phyloP scores from a whole-genome alignment of 2,797 vertebrate species.

The Podargus strigoides region DNA sequence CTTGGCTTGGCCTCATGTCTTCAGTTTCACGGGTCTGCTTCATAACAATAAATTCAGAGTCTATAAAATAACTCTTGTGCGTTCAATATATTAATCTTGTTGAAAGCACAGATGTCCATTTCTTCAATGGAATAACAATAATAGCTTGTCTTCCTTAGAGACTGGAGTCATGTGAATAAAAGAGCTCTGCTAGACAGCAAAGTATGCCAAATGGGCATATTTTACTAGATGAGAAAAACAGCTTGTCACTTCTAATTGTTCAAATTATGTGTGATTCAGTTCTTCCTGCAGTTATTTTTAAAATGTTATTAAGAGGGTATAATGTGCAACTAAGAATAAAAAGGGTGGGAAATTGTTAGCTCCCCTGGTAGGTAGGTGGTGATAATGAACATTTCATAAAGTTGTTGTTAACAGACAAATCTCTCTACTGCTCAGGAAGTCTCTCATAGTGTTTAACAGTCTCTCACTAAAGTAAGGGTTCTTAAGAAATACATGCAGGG shows the following conservation, averaged over 20 bases:
- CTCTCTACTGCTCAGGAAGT: not conserved
- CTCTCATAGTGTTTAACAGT: not conserved
- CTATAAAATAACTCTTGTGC: constrained; percentile 6
- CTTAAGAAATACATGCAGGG: not conserved
- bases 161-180: constrained; percentile 21
- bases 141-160: constrained; percentile 42
- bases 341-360: constrained; percentile 26
- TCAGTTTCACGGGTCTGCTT: not conserved
- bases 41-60: not conserved
- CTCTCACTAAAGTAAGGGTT: not conserved
- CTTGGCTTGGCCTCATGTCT: not conserved
- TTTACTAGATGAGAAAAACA: constrained; percentile 52
- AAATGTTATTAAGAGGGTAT: constrained; percentile 30
- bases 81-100: constrained; percentile 14
- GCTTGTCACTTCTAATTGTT: constrained; percentile 49
- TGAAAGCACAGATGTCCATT: constrained; percentile 29
- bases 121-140: constrained; percentile 6
- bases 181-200: constrained; percentile 34
- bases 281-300: constrained; percentile 59
- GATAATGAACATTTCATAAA: constrained; percentile 54
- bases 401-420: constrained; percentile 38
- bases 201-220: constrained; percentile 38
- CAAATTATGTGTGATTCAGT: constrained; percentile 41
- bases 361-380: constrained; percentile 30
- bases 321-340: constrained; percentile 55